Evolutionary conservation across 2,113 vertebrate species (phyloP).

Genomic region (Eubucco bourcierii): DNA sequence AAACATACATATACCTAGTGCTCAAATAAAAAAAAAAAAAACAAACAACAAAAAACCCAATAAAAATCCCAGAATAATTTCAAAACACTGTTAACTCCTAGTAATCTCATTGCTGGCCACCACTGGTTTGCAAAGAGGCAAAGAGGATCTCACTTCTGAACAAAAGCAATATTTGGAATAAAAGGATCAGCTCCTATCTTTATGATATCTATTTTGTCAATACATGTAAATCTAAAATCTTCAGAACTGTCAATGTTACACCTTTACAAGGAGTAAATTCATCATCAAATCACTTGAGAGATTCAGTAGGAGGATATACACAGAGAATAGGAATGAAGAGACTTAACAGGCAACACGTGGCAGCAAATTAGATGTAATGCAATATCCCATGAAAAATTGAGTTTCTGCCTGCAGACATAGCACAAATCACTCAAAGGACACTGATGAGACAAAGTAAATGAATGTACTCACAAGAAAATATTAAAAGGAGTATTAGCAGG

Average conservation of each 20-base stretch:
- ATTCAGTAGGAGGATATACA: not conserved
- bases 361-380: not conserved
- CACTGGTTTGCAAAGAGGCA: not conserved
- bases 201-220: not conserved
- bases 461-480: not conserved
- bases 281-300: not conserved
- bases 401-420: not conserved
- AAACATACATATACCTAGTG: not conserved
- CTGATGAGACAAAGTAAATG: not conserved
- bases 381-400: not conserved
- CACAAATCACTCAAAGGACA: not conserved
- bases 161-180: not conserved
- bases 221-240: not conserved
- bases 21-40: not conserved
- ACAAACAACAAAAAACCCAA: no score
- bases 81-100: not conserved
- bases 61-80: not conserved
- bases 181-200: not conserved
- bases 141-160: not conserved
- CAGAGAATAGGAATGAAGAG: not conserved
- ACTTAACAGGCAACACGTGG: not conserved
- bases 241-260: not conserved
- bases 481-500: not conserved
- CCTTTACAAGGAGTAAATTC: not conserved
- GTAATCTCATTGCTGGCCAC: not conserved